A percentile compares a stretch with the other conserved stretches of the same genome.
Evolutionary conservation across 2,113 vertebrate genomes (phyloP).

Genomic region (Neogobius melanostomus): DNA sequence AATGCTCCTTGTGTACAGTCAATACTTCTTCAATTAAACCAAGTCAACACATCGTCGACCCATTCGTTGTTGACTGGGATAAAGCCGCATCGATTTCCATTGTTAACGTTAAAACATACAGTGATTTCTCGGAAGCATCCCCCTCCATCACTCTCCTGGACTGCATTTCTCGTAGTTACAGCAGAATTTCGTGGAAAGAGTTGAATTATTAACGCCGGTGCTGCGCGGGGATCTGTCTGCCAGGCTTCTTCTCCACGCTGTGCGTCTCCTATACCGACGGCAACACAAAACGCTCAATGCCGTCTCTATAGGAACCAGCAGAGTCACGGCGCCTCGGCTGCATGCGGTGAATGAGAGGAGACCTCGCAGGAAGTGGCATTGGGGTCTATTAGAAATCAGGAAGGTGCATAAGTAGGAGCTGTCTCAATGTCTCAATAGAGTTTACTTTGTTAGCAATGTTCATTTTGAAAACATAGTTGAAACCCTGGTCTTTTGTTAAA

Average conservation of each 20-base stretch:
- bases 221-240: neutral
- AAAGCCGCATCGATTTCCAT: neutral
- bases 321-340: neutral
- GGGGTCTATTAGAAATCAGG: neutral
- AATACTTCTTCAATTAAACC: too few species aligned
- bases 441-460: too few species aligned
- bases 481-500: too few species aligned
- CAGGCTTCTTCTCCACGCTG: neutral
- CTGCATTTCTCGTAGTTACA: neutral
- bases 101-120: neutral
- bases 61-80: neutral
- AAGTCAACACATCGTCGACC: too few species aligned
- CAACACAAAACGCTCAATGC: neutral
- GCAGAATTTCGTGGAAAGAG: neutral
- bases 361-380: neutral
- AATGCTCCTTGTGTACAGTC: too few species aligned
- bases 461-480: too few species aligned
- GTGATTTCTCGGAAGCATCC: neutral
- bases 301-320: constrained; percentile 3
- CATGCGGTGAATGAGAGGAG: neutral
- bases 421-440: too few species aligned
- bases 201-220: neutral
- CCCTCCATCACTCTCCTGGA: neutral
- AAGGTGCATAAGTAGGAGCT: neutral
- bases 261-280: neutral